Percentiles rank a stretch among this genome's conserved stretches.
phyloP scores from a whole-genome alignment of 2,888 invertebrate species.

The Neoitamus cyanurus region DNA sequence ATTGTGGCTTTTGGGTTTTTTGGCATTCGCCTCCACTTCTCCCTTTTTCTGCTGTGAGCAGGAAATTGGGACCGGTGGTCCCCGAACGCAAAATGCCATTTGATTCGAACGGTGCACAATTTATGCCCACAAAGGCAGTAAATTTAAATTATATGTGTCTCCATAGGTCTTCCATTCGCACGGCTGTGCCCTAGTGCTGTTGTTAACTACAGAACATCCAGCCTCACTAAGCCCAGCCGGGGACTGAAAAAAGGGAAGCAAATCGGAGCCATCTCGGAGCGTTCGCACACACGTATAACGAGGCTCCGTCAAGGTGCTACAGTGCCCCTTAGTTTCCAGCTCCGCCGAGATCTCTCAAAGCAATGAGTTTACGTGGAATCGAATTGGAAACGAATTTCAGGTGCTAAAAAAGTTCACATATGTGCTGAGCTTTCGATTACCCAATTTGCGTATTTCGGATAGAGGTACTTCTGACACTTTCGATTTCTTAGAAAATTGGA shows the following conservation, averaged over 20 bases:
- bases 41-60: not conserved
- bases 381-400: conserved; percentile 46
- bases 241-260: not conserved
- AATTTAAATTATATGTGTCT: conserved; percentile 44
- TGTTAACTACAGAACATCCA: not conserved
- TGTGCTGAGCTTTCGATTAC: conserved; percentile 46
- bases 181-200: not conserved
- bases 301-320: conserved; percentile 15
- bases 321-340: conserved; percentile 5
- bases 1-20: not conserved
- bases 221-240: not conserved
- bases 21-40: not conserved
- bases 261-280: not conserved
- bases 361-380: conserved; percentile 40
- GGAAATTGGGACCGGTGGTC: conserved; percentile 40
- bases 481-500: conserved; percentile 45
- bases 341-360: conserved; percentile 26
- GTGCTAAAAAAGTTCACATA: conserved; percentile 46
- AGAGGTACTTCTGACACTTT: conserved; percentile 43
- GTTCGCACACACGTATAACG: not conserved
- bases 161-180: not conserved
- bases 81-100: conserved; percentile 41
- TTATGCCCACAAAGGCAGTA: conserved; percentile 34
- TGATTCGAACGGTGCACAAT: conserved; percentile 43
- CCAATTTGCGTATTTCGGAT: conserved; percentile 46